Evolutionary conservation across 2,888 invertebrate species (phyloP).

Genomic region (Cantharis lateralis): DNA sequence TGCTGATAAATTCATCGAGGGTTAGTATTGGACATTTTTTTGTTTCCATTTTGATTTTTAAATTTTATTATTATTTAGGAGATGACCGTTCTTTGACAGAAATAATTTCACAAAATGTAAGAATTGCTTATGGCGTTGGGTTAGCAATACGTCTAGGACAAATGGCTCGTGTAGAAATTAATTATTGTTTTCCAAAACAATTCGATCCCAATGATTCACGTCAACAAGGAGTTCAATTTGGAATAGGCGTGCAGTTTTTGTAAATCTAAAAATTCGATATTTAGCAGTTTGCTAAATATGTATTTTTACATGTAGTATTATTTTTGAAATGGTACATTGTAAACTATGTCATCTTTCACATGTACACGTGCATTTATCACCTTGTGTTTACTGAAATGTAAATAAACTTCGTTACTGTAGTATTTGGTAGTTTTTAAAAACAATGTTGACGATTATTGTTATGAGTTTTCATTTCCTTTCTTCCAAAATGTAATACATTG

Average conservation of each 20-base stretch:
- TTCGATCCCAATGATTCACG: slow-evolving; percentile 68
- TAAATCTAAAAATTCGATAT: slow-evolving; percentile 51
- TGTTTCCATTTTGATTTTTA: slow-evolving; percentile 6
- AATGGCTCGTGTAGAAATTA: slow-evolving; percentile 90
- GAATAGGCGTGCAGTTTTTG: slow-evolving; percentile 81
- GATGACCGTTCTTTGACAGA: slow-evolving; percentile 52
- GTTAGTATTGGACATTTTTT: slow-evolving; percentile 3
- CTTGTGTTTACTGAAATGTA: slow-evolving; percentile 4
- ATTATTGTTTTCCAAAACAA: slow-evolving; percentile 83
- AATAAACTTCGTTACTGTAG: neutral
- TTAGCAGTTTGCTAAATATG: neutral
- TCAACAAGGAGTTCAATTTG: slow-evolving; percentile 79
- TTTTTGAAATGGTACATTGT: slow-evolving; percentile 6
- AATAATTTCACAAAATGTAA: slow-evolving; percentile 59
- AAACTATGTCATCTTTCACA: neutral
- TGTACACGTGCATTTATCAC: slow-evolving; percentile 7
- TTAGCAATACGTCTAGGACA: slow-evolving; percentile 82
- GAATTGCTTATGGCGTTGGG: slow-evolving; percentile 83
- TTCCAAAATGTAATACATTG: too few species aligned
- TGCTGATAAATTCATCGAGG: slow-evolving; percentile 57
- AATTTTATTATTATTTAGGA: slow-evolving; percentile 43
- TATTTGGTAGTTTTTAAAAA: neutral
- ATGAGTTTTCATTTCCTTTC: neutral
- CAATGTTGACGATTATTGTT: neutral
- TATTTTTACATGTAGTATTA: slow-evolving; percentile 16